Percentiles rank a stretch among this genome's conserved stretches.
Conservation (phyloP, 2,888 invertebrate genomes). For the Pachycephus smyrnensis region DNA sequence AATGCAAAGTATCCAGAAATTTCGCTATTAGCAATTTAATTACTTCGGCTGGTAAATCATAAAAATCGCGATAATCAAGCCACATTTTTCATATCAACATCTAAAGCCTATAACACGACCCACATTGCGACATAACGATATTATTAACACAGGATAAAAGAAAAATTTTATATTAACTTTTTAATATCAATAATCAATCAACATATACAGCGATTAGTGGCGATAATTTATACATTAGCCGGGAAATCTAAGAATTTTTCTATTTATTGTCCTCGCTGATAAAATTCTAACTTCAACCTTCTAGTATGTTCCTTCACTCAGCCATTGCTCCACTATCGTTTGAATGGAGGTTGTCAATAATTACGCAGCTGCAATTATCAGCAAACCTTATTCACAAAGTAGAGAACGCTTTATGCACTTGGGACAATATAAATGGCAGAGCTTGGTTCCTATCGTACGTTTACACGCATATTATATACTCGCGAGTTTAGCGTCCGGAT, state of each 20-base stretch:
- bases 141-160: too few species aligned
- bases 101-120: not conserved
- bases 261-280: not conserved
- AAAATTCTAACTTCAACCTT: not conserved
- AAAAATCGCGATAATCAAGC: not conserved
- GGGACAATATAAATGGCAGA: not conserved
- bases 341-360: not conserved
- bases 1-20: too few species aligned
- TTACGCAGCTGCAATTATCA: not conserved
- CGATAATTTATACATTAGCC: not conserved
- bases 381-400: not conserved
- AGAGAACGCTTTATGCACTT: not conserved
- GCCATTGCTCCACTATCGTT: not conserved
- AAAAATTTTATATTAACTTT: too few species aligned
- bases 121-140: not conserved
- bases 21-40: not conserved
- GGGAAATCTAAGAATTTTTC: not conserved
- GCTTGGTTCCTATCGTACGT: not conserved
- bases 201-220: not conserved
- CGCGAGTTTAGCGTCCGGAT: not conserved
- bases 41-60: not conserved
- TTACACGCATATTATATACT: not conserved
- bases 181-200: too few species aligned
- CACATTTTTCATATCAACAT: not conserved
- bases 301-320: not conserved